phyloP scores from a whole-genome alignment of 2,888 invertebrate genomes.

The Coelinius sp. region DNA sequence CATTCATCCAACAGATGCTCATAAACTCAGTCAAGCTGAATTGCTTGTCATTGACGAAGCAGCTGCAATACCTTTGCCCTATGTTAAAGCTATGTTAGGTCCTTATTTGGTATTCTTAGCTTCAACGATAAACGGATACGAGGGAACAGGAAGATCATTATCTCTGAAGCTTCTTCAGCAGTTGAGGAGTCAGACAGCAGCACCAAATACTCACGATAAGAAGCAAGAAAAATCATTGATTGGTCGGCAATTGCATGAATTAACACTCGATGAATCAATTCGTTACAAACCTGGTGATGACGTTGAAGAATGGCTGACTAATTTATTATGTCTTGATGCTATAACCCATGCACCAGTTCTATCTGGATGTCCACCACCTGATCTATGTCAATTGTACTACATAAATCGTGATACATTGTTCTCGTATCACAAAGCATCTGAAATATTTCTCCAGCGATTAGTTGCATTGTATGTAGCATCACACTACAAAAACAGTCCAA shows the following conservation, averaged over 20 bases:
- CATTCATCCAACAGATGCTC: constrained; percentile 92
- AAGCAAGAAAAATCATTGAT: constrained; percentile 70
- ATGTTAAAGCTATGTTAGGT: constrained; percentile 90
- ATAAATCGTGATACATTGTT: constrained; percentile 95
- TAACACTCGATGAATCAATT: constrained; percentile 93
- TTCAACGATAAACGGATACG: constrained; percentile 98
- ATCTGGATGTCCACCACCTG: constrained; percentile 91
- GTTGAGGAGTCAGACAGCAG: constrained; percentile 77
- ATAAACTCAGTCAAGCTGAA: constrained; percentile 93
- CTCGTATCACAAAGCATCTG: constrained; percentile 95
- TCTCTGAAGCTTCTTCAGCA: constrained; percentile 95
- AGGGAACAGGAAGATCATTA: constrained; percentile 96
- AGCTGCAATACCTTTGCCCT: constrained; percentile 96
- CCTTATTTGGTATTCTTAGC: constrained; percentile 96
- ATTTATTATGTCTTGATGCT: constrained; percentile 92
- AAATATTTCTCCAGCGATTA: constrained; percentile 91
- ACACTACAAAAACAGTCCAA: constrained; percentile 95
- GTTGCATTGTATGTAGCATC: constrained; percentile 97
- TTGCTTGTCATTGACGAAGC: constrained; percentile 98
- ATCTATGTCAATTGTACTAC: constrained; percentile 89
- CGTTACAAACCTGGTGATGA: constrained; percentile 86
- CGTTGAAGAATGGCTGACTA: constrained; percentile 92
- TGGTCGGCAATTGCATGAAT: constrained; percentile 72
- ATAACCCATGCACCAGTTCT: constrained; percentile 77
- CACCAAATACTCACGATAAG: constrained; percentile 73